Base-by-base conservation (phyloP, 2,797 vertebrate species). In the Aplochiton taeniatus region DNA sequence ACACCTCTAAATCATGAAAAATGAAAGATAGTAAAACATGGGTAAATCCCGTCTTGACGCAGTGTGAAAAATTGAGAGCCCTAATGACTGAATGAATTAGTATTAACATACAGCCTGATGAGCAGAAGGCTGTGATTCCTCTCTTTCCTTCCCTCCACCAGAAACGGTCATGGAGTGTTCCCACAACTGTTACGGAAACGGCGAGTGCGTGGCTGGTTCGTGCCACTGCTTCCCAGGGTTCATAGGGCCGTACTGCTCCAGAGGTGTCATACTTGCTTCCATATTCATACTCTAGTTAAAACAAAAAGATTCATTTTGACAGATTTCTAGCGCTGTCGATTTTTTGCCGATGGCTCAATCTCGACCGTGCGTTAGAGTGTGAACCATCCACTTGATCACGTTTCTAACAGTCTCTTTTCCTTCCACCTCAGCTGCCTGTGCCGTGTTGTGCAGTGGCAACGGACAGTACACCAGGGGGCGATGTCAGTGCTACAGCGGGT, bases 141-240 rank as follows among this genome's bases (percentile, higher is more conserved):
- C 18, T 6, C 11, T 82, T 20, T 53, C 54, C 73, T 61, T 76
- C 14, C 46, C 47, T 62, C 67, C 81, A 80, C 61, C 92, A 99
- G 98, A 99, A 43, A 98, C 97, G 12, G 94, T 97, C 81, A 95
- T 95, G 63, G 96, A 98, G 88, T 99, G 98, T 83, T 94, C 96
- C 63, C 93, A 96, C 77, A 98, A 98, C 90, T 99, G 98, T 80
- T 96, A 98, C 76, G 97, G 98, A 66, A 99, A 99, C 60, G 98
- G 98, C 18, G 98, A 99, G 86, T 99, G 98, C 66, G 93, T 98
- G 75, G 95, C 97, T 46, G 98, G 97, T 86, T 94, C 95, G 14
- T 99, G 98, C 79, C 96, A 96, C 87, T 99, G 98, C 90, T 99
- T 99, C 81, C 93, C 97, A 31, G 97, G 98, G 70, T 99, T 98